A percentile compares a stretch with the other conserved stretches of the same genome.
Conservation (phyloP, 2,113 vertebrate species). For the Protobothrops mucrosquamatus region DNA sequence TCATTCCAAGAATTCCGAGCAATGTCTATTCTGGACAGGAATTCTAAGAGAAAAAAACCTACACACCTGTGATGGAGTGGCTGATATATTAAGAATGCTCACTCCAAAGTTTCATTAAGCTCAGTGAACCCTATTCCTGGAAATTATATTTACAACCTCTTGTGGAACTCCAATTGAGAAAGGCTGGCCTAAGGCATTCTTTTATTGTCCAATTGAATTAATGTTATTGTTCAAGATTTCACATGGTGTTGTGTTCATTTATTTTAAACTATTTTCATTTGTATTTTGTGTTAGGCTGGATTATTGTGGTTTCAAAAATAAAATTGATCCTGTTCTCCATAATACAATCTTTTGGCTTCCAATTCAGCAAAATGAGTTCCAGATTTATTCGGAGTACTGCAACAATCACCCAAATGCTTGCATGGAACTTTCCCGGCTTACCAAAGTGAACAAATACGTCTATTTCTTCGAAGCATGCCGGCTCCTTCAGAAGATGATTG, state of each 20-base stretch:
- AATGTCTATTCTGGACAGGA: neutral
- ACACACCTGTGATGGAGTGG: neutral
- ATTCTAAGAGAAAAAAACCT: neutral
- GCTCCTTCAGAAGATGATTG: slow-evolving; percentile 93
- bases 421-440: slow-evolving; percentile 85
- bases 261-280: neutral
- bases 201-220: neutral
- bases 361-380: slow-evolving; percentile 90
- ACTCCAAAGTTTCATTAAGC: neutral
- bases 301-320: neutral
- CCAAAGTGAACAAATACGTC: slow-evolving; percentile 91
- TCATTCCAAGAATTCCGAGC: neutral
- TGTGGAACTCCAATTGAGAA: neutral
- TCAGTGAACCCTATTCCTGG: neutral
- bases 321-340: neutral
- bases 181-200: neutral
- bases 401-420: slow-evolving; percentile 97
- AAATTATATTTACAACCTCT: neutral
- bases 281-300: neutral
- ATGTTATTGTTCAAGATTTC: neutral
- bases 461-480: slow-evolving; percentile 97
- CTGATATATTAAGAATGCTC: neutral
- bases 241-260: neutral
- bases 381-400: slow-evolving; percentile 98
- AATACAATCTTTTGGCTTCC: neutral